Evolutionary conservation across 2,888 invertebrate genomes (phyloP).

Genomic region (Scaptomyza polygonia): DNA sequence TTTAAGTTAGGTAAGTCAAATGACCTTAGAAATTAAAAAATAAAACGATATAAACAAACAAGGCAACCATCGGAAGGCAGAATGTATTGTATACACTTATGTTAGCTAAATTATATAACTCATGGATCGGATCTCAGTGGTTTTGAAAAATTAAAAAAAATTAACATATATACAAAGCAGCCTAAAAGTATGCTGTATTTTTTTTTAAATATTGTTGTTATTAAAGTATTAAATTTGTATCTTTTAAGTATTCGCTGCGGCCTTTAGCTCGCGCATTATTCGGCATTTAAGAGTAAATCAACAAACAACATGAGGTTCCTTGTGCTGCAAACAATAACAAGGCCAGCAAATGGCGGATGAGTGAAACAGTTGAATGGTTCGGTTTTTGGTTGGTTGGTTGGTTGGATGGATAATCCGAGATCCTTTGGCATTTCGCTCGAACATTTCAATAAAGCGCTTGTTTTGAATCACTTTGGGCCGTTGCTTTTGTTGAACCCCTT

Average conservation of each 20-base stretch:
- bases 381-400: background rate
- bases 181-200: too few relatives aligned
- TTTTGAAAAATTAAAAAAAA: too few relatives aligned
- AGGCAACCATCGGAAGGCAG: too few relatives aligned
- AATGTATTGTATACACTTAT: too few relatives aligned
- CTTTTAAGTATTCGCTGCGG: conserved; percentile 3
- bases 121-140: too few relatives aligned
- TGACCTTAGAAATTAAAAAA: too few relatives aligned
- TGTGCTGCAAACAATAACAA: conserved; percentile 43
- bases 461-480: conserved; percentile 78
- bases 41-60: too few relatives aligned
- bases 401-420: conserved; percentile 31
- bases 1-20: too few relatives aligned
- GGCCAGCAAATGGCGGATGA: conserved; percentile 13
- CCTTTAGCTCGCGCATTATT: conserved; percentile 39
- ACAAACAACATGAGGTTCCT: conserved; percentile 50
- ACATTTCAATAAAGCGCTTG: conserved; percentile 58
- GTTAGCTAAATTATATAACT: too few relatives aligned
- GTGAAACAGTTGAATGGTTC: background rate
- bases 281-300: conserved; percentile 53
- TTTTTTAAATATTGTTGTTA: too few relatives aligned
- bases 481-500: conserved; percentile 76
- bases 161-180: too few relatives aligned
- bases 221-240: too few relatives aligned
- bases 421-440: conserved; percentile 44